Base-by-base conservation (phyloP, 2,797 vertebrate genomes). In the Xenops minutus region DNA sequence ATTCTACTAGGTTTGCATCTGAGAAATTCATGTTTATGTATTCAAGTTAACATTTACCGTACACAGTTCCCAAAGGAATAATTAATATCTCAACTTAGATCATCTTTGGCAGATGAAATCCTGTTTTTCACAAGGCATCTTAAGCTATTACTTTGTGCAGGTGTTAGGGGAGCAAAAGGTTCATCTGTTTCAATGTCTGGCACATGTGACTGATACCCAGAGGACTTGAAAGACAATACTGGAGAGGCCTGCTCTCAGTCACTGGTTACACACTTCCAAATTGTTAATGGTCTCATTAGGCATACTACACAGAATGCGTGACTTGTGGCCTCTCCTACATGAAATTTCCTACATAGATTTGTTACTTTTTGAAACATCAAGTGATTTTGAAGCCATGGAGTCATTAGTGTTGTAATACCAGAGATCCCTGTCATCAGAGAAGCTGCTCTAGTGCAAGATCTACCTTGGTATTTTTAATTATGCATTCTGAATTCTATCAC, bases 11-110 rank as follows among this genome's bases (percentile, higher is more conserved):
- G 39, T 92, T 89, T 89, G 34, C 10, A 61, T 54, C 51, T 78
- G 54, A 85, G 92, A 93, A 85, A 92, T 23, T 48, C 30, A 26
- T 82, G 44, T 72, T 63, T 64, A 55, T 72, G 3, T 61, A 89
- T 94, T 92, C 92, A 29, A 41, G 71, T 82, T 66, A 77, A 24
- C 62, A 82, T 94, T 94, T 92, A 80, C 48, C 76, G 44, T 81
- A 73, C 37, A 55, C 23, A 12, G 24, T 39, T 94, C 97, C 92
- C 92, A 81, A 72, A 92, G 88, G 95, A 90, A 86, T 90, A 97
- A 96, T 97, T 97, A 97, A 81, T 96, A 96, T n/a, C 56, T 92
- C 80, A 78, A 79, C 84, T 89, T 92, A 89, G 89, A 96, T 96
- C 52, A 87, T 87, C 71, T 90, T 77, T 94, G 91, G 92, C 92